phyloP scores from a whole-genome alignment of 2,888 invertebrate species.

The Biston betularia region DNA sequence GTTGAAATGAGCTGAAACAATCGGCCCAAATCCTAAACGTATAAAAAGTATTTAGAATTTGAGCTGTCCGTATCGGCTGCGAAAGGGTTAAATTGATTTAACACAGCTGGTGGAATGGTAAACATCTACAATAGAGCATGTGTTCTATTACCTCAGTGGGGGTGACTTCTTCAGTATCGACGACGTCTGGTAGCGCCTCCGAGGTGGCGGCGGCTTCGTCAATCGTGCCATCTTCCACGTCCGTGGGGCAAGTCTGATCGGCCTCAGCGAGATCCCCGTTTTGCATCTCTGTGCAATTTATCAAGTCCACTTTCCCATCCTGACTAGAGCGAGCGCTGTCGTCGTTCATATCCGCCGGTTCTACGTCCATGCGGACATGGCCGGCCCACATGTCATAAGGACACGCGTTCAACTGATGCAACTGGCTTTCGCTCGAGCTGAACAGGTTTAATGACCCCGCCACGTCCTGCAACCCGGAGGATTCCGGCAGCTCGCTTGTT shows the following conservation, averaged over 20 bases:
- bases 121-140: slow-evolving; percentile 79
- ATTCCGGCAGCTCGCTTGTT: slow-evolving; percentile 65
- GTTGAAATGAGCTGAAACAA: background rate
- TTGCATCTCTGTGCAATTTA: slow-evolving; percentile 83
- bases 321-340: slow-evolving; percentile 69
- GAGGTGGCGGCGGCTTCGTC: slow-evolving; percentile 60
- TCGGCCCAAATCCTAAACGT: background rate
- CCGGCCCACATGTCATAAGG: slow-evolving; percentile 78
- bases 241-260: slow-evolving; percentile 89
- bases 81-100: slow-evolving; percentile 11
- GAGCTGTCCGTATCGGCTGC: background rate
- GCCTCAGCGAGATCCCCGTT: slow-evolving; percentile 93
- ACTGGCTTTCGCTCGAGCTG: slow-evolving; percentile 71
- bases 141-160: slow-evolving; percentile 84
- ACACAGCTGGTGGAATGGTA: slow-evolving; percentile 64
- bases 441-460: slow-evolving; percentile 76
- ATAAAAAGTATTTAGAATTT: slow-evolving; percentile 5
- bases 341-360: slow-evolving; percentile 63
- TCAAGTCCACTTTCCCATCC: slow-evolving; percentile 78
- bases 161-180: slow-evolving; percentile 81
- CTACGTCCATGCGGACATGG: slow-evolving; percentile 73
- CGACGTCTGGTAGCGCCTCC: slow-evolving; percentile 77
- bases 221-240: slow-evolving; percentile 55
- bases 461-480: slow-evolving; percentile 77
- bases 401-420: slow-evolving; percentile 72